Evolutionary conservation across 2,888 invertebrate genomes (phyloP).

Genomic region (Cinara cedri): DNA sequence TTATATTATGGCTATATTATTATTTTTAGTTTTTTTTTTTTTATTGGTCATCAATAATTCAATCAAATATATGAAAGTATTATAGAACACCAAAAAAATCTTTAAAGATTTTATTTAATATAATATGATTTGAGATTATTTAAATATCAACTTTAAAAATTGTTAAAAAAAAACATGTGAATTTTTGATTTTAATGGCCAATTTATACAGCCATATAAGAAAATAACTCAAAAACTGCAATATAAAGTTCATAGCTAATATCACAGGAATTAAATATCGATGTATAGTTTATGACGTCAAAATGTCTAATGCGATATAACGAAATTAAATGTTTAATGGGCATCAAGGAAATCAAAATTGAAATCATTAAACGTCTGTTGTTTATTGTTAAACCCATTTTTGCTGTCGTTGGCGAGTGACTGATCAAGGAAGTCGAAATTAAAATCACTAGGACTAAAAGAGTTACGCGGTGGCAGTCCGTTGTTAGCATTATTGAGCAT

Average conservation of each 20-base stretch:
- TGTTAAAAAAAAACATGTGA: background rate
- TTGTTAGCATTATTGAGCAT: constrained; percentile 40
- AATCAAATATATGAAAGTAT: background rate
- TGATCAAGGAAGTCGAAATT: constrained; percentile 53
- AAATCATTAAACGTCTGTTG: constrained; percentile 50
- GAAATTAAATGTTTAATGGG: constrained; percentile 35
- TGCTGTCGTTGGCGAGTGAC: constrained; percentile 50
- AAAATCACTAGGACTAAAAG: constrained; percentile 52
- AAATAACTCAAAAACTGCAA: constrained; percentile 12
- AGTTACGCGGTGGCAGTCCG: constrained; percentile 24
- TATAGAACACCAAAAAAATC: background rate
- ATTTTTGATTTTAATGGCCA: constrained; percentile 4
- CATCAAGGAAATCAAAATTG: constrained; percentile 51
- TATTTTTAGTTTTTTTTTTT: background rate
- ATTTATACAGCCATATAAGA: constrained; percentile 2
- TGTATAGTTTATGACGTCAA: background rate
- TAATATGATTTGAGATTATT: background rate
- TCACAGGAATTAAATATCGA: constrained; percentile 44
- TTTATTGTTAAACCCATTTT: constrained; percentile 47
- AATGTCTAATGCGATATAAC: background rate
- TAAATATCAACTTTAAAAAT: constrained; percentile 15
- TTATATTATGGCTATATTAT: too few species aligned
- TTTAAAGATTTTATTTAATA: constrained; percentile 10
- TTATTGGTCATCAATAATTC: background rate
- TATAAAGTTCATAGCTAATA: constrained; percentile 27